A percentile compares a stretch with the other conserved stretches of the same genome.
Conservation (phyloP, 2,113 vertebrate species). For the Anoplopoma fimbria region DNA sequence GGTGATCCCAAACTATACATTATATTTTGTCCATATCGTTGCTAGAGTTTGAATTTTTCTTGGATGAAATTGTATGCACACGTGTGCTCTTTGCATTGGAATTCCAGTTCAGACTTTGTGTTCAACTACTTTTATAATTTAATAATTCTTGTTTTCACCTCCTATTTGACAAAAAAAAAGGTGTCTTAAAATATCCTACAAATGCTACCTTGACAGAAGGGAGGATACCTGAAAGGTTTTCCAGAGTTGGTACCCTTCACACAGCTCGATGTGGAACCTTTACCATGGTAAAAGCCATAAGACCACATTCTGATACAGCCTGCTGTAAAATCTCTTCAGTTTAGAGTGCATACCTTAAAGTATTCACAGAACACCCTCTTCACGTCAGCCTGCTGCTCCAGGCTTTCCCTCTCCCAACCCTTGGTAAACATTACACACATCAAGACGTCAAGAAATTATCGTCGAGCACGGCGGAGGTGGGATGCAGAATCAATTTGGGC, state of each 20-base stretch:
- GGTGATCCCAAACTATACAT: neutral
- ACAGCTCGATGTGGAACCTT: neutral
- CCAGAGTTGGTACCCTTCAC: neutral
- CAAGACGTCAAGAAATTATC: constrained; percentile 73
- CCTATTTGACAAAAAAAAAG: neutral
- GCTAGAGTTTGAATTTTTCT: neutral
- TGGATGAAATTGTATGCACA: neutral
- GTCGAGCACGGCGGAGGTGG: constrained; percentile 36
- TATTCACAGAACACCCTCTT: constrained; percentile 31
- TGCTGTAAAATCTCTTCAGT: constrained; percentile 23
- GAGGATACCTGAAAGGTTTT: neutral
- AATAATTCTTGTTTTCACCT: neutral
- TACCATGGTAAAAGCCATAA: neutral
- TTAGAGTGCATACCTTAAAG: constrained; percentile 19
- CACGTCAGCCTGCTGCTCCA: constrained; percentile 26
- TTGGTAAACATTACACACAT: constrained; percentile 76
- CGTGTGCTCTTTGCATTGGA: neutral
- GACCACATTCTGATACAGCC: neutral
- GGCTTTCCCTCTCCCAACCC: constrained; percentile 17
- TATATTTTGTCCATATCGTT: neutral
- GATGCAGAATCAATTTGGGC: constrained; percentile 81
- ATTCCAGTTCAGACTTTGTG: neutral
- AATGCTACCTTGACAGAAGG: neutral
- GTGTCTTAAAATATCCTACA: neutral
- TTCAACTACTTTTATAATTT: neutral